phyloP scores from a whole-genome alignment of 1,140 invertebrate species.

The Pogonomyrmex barbatus region DNA sequence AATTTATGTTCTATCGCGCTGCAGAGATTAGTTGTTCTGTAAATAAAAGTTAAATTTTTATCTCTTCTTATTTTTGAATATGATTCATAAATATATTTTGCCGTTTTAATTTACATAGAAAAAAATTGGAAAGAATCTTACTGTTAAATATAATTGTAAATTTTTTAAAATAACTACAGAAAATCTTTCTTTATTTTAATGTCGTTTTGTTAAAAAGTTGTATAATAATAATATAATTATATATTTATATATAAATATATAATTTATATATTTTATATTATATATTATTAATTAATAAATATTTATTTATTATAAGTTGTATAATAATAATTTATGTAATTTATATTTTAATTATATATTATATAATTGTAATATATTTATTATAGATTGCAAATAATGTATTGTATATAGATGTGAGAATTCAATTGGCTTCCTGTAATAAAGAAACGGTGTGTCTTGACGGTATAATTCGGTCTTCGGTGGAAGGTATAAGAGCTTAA shows the following conservation, averaged over 20 bases:
- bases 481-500: neutral
- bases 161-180: neutral
- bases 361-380: neutral
- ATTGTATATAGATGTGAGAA: neutral
- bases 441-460: neutral
- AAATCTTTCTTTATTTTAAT: neutral
- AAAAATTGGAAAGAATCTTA: neutral
- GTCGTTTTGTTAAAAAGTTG: neutral
- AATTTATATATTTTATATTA: no score
- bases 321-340: neutral
- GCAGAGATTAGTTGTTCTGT: no score
- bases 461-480: neutral
- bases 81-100: constrained; percentile 1
- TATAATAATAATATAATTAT: neutral
- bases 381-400: neutral
- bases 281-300: no score
- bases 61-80: neutral
- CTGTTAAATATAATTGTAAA: neutral
- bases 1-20: no score
- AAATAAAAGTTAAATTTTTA: neutral
- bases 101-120: neutral
- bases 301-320: neutral
- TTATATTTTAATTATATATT: no score
- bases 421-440: neutral
- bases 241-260: no score